Evolutionary conservation across 2,888 invertebrate genomes (phyloP), one percentile per base, ranked within the genome.

Genomic region (Lamproptera curius): DNA sequence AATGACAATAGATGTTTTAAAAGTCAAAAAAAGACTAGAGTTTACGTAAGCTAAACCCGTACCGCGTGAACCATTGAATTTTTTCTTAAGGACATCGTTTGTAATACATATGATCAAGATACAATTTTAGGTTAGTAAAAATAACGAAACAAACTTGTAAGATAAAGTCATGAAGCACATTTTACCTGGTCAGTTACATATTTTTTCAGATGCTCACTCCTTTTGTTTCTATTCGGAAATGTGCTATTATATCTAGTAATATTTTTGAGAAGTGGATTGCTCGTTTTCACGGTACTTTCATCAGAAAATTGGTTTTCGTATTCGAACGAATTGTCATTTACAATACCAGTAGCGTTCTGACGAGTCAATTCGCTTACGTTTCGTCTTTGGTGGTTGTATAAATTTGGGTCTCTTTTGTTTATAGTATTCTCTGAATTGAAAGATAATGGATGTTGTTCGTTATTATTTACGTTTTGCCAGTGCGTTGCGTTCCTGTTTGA

Each of bases 131-230:
- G n/a, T n/a, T n/a, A n/a, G n/a, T n/a, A n/a, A n/a, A n/a, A n/a
- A n/a, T n/a, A n/a, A n/a, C n/a, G n/a, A n/a, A n/a, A n/a, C n/a
- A n/a, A n/a, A n/a, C n/a, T n/a, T n/a, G n/a, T n/a, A n/a, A n/a
- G n/a, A n/a, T n/a, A n/a, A n/a, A n/a, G n/a, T n/a, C n/a, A n/a
- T n/a, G n/a, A n/a, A 20, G 20, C 20, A 20, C 20, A 20, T 5
- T 20, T 37, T 72, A 85, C 86, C 74, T 81, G 76, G 58, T 79
- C 75, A 4, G 61, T 53, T 51, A 77, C 75, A 13, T 63, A 61
- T 43, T 73, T 77, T 50, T 57, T 63, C 2, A 81, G 46, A 11
- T 75, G 65, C 23, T 79, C 76, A 49, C 65, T 76, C 35, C 84
- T 63, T 55, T 62, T 77, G 2, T 62, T 70, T 15, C 74, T 69